These are phyloP conservation scores for Dunckerocampus dactyliophorus DNA, from an alignment of 2,113 vertebrate species.

Conservation along the genomic window DNA sequence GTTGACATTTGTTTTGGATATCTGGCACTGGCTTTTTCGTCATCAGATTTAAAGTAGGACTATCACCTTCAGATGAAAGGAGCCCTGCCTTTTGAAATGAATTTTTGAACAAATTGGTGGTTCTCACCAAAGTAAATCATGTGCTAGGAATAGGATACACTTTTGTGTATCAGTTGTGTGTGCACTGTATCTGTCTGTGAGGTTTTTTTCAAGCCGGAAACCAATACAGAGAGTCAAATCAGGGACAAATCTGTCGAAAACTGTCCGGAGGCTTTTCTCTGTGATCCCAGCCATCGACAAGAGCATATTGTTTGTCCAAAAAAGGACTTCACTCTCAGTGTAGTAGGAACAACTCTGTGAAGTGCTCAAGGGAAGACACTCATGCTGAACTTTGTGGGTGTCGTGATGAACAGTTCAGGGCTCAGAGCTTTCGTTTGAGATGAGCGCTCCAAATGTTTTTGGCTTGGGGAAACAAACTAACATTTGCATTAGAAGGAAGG, in stretches of 20 bases:
- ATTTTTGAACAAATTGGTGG: slow-evolving; percentile 48
- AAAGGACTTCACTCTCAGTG: slow-evolving; percentile 57
- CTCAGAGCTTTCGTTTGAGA: slow-evolving; percentile 41
- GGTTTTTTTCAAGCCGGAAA: slow-evolving; percentile 35
- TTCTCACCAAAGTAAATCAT: slow-evolving; percentile 41
- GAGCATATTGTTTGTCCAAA: slow-evolving; percentile 63
- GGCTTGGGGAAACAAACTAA: slow-evolving; percentile 34
- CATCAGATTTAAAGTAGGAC: slow-evolving; percentile 42
- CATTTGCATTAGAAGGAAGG: slow-evolving; percentile 17
- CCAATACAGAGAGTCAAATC: slow-evolving; percentile 41
- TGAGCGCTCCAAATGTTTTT: slow-evolving; percentile 31
- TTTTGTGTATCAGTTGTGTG: slow-evolving; percentile 10
- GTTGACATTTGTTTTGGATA: slow-evolving; percentile 53
- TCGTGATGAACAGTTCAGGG: slow-evolving; percentile 36
- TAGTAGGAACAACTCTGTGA: slow-evolving; percentile 51
- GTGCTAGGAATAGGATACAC: slow-evolving; percentile 40
- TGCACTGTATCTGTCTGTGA: slow-evolving; percentile 30
- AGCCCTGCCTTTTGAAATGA: background rate
- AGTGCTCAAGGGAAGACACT: slow-evolving; percentile 54
- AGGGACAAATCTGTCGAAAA: slow-evolving; percentile 41
- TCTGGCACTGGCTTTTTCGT: slow-evolving; percentile 43
- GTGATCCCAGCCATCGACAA: slow-evolving; percentile 59
- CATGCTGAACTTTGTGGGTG: slow-evolving; percentile 58
- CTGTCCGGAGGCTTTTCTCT: slow-evolving; percentile 65
- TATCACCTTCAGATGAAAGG: slow-evolving; percentile 49